A percentile compares a stretch with the other conserved stretches of the same genome.
Evolutionary conservation across 2,888 invertebrate genomes (phyloP).

Genomic region (Phengaris alcon): DNA sequence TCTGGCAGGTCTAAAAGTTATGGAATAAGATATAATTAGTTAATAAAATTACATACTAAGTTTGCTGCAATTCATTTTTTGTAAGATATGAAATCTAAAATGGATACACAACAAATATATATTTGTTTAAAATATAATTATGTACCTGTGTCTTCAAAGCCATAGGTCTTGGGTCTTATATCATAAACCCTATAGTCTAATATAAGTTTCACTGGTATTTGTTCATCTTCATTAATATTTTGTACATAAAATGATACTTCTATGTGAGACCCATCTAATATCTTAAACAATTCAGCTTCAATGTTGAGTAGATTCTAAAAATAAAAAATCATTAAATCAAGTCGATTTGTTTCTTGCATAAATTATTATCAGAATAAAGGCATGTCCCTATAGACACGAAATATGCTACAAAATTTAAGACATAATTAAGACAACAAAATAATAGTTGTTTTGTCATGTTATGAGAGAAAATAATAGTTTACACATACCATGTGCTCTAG

Average conservation of each 20-base stretch:
- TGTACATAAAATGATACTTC: slow-evolving; percentile 53
- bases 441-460: too few relatives aligned
- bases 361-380: not conserved
- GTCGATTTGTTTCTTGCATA: too few relatives aligned
- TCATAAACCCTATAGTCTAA: slow-evolving; percentile 63
- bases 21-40: too few relatives aligned
- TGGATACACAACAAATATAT: too few relatives aligned
- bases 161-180: slow-evolving; percentile 57
- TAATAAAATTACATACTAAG: too few relatives aligned
- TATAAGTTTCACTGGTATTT: slow-evolving; percentile 49
- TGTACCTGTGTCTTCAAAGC: slow-evolving; percentile 54
- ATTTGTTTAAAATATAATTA: not conserved
- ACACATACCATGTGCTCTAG: not conserved
- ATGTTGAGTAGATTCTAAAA: slow-evolving; percentile 55
- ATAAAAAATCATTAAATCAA: not conserved
- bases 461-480: too few relatives aligned
- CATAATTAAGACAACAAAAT: too few relatives aligned
- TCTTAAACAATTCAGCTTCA: slow-evolving; percentile 58
- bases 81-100: too few relatives aligned
- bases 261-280: slow-evolving; percentile 61
- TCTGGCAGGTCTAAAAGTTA: slow-evolving; percentile 54
- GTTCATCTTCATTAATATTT: slow-evolving; percentile 48
- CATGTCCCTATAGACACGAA: too few relatives aligned
- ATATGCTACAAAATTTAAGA: too few relatives aligned
- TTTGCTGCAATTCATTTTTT: too few relatives aligned